Percentiles rank a stretch among this genome's conserved stretches.
These are phyloP conservation scores for Brachypterus glaber DNA, from an alignment of 2,888 invertebrate genomes.

Conservation along the genomic window DNA sequence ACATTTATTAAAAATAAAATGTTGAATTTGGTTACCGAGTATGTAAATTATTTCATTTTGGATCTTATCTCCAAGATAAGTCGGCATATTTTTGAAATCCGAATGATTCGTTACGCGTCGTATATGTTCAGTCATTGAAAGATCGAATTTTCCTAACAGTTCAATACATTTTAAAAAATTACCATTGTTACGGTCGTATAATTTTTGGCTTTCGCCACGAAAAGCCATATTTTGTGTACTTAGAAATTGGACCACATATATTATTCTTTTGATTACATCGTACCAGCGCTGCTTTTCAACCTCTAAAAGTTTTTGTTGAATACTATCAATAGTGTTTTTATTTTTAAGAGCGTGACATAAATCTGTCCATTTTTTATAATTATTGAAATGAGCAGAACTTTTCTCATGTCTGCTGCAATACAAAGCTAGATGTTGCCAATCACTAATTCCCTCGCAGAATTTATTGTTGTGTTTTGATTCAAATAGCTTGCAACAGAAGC, in stretches of 20 bases:
- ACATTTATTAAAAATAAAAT: slow-evolving; percentile 21
- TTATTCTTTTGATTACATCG: slow-evolving; percentile 17
- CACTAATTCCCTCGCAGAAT: slow-evolving; percentile 9
- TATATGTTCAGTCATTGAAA: slow-evolving; percentile 18
- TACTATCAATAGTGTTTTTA: slow-evolving; percentile 14
- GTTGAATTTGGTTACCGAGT: slow-evolving; percentile 18
- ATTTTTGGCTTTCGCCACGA: slow-evolving; percentile 13
- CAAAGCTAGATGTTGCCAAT: slow-evolving; percentile 18
- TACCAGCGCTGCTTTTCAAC: slow-evolving; percentile 18
- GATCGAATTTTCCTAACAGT: slow-evolving; percentile 20
- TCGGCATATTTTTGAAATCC: slow-evolving; percentile 16
- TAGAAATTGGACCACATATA: slow-evolving; percentile 18
- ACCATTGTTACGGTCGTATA: slow-evolving; percentile 17
- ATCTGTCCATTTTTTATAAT: slow-evolving; percentile 14
- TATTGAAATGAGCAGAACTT: slow-evolving; percentile 14
- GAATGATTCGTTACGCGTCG: slow-evolving; percentile 13
- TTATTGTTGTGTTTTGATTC: not conserved
- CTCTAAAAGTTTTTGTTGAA: slow-evolving; percentile 15
- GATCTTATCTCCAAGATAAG: slow-evolving; percentile 18
- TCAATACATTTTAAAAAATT: slow-evolving; percentile 21
- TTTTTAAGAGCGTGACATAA: slow-evolving; percentile 13
- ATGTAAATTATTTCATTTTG: slow-evolving; percentile 20
- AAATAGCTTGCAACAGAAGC: not conserved
- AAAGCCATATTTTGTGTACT: slow-evolving; percentile 15
- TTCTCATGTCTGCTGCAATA: slow-evolving; percentile 15